Percentiles rank a stretch among this genome's conserved stretches.
Evolutionary conservation across 2,113 vertebrate species (phyloP).

Genomic region (Spheniscus mendiculus): DNA sequence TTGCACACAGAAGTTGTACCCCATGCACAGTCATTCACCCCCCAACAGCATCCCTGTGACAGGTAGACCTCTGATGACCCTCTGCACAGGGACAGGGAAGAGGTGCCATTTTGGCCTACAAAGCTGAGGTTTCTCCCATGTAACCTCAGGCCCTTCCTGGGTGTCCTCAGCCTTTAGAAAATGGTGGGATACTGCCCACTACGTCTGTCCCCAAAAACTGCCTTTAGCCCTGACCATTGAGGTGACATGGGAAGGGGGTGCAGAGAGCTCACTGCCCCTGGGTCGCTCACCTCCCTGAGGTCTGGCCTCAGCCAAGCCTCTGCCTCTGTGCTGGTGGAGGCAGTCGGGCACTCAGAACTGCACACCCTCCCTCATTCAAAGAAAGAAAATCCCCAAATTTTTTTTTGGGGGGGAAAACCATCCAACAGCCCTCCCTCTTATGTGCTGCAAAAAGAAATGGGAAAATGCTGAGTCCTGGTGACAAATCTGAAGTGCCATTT

Average conservation of each 20-base stretch:
- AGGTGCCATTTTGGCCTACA: neutral
- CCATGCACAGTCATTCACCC: neutral
- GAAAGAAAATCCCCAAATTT: neutral
- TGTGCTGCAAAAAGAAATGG: neutral
- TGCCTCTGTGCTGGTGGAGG: neutral
- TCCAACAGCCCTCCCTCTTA: neutral
- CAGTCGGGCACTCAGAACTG: neutral
- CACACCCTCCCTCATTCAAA: neutral
- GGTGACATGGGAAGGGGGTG: rapidly evolving
- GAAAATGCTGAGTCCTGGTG: neutral
- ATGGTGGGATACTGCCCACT: neutral
- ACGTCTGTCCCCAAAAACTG: neutral
- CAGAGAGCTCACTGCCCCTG: neutral
- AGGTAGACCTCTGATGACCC: rapidly evolving
- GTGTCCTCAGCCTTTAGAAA: neutral
- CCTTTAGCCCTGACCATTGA: neutral
- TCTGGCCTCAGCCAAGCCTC: neutral
- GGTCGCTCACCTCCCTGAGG: neutral
- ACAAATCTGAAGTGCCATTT: neutral
- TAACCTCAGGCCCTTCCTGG: neutral
- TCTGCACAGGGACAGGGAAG: rapidly evolving
- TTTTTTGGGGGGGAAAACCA: neutral
- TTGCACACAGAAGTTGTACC: rapidly evolving
- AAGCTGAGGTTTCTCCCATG: neutral
- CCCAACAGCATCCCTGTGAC: neutral